Conservation (phyloP, 2,113 vertebrate species). For the Catharus minimus region DNA sequence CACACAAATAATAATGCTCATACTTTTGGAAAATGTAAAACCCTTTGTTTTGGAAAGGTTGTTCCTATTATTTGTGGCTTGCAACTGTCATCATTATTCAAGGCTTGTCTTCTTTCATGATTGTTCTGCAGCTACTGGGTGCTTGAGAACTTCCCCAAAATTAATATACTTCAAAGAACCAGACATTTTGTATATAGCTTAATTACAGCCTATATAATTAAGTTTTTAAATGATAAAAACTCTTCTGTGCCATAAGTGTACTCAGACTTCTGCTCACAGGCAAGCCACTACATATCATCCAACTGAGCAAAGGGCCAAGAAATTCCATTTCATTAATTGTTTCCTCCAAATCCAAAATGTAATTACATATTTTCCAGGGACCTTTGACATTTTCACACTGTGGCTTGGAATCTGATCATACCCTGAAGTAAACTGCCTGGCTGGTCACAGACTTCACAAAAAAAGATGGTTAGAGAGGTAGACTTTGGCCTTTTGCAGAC, state of each 20-base stretch:
- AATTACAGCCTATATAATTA: constrained; percentile 66
- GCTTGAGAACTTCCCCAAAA: constrained; percentile 59
- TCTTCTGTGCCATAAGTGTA: constrained; percentile 26
- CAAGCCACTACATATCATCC: constrained; percentile 49
- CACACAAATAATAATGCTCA: constrained; percentile 54
- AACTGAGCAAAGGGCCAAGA: constrained; percentile 12
- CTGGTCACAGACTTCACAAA: background rate
- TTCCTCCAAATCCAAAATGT: constrained; percentile 56
- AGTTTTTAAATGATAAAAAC: constrained; percentile 63
- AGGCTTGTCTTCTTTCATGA: constrained; percentile 59
- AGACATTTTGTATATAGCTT: constrained; percentile 61
- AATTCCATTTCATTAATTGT: constrained; percentile 72
- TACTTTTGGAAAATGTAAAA: constrained; percentile 61
- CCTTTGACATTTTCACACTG: constrained; percentile 58
- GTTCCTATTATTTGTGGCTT: constrained; percentile 61
- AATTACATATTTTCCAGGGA: constrained; percentile 60
- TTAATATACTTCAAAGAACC: constrained; percentile 62
- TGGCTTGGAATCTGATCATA: constrained; percentile 26
- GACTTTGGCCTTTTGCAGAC: background rate
- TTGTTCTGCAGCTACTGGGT: constrained; percentile 53
- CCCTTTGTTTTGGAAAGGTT: constrained; percentile 39
- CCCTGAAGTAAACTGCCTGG: constrained; percentile 14
- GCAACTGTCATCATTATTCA: constrained; percentile 64
- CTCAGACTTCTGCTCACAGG: constrained; percentile 32
- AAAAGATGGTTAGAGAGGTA: background rate